phyloP scores from a whole-genome alignment of 2,113 vertebrate species.

The Semnornis frantzii region DNA sequence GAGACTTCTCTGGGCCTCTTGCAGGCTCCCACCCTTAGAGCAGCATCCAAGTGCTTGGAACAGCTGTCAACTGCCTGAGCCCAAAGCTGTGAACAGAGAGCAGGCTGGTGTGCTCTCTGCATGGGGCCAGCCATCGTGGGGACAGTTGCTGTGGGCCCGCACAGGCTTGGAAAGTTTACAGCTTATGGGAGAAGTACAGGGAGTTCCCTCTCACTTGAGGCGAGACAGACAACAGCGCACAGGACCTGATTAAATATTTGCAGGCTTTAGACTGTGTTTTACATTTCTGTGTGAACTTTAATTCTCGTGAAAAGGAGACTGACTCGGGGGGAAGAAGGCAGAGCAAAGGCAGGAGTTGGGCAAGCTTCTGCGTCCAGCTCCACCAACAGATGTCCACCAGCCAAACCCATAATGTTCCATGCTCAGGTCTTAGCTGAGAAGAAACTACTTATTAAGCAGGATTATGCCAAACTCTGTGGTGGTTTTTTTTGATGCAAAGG shows the following conservation, averaged over 20 bases:
- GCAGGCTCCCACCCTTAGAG: not conserved
- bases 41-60: not conserved
- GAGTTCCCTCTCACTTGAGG: constrained; percentile 54
- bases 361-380: not conserved
- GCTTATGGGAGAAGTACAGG: not conserved
- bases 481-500: not conserved
- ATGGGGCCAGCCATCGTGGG: not conserved
- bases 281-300: not conserved
- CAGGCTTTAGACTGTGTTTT: constrained; percentile 1
- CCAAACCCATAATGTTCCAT: not conserved
- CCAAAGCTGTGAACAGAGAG: constrained; percentile 14
- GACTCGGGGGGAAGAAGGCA: not conserved
- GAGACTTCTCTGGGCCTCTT: not conserved
- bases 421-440: not conserved
- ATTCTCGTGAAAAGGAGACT: not conserved
- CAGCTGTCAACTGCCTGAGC: not conserved
- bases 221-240: constrained; percentile 38
- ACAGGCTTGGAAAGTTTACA: not conserved
- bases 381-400: not conserved
- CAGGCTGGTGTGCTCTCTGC: not conserved
- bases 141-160: not conserved
- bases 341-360: not conserved
- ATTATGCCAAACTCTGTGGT: not conserved
- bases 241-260: not conserved
- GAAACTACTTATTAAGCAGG: not conserved